These are phyloP conservation scores for Tubiluchus corallicola DNA, from an alignment of 2,888 invertebrate genomes.

Conservation along the genomic window DNA sequence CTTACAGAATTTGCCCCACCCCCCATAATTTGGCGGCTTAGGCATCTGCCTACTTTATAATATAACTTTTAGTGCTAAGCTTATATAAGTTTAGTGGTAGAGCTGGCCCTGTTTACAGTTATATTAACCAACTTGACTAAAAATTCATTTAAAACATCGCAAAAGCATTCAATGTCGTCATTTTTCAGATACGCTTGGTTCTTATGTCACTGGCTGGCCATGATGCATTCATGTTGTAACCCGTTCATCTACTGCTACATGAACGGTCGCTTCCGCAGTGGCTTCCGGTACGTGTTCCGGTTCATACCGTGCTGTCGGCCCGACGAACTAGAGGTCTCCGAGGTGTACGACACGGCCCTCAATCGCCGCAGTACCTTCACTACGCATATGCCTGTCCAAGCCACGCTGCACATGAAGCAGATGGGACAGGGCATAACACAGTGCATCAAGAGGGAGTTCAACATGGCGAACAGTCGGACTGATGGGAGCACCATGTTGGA, in stretches of 20 bases:
- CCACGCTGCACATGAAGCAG: background rate
- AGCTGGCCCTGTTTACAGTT: too few species aligned
- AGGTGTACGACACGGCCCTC: background rate
- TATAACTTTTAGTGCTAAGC: too few species aligned
- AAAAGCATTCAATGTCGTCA: too few species aligned
- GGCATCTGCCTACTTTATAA: too few species aligned
- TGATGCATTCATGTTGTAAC: slow-evolving; percentile 1
- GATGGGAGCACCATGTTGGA: too few species aligned
- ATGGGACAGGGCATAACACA: background rate
- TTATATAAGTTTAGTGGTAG: too few species aligned
- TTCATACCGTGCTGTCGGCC: background rate
- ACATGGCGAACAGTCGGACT: too few species aligned
- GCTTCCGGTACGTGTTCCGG: background rate
- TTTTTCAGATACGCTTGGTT: slow-evolving; percentile 3
- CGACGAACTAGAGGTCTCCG: background rate
- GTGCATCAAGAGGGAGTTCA: background rate
- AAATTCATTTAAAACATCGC: too few species aligned
- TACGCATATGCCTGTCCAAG: background rate
- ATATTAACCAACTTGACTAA: too few species aligned
- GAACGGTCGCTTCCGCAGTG: background rate
- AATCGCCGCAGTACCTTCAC: background rate
- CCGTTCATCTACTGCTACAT: slow-evolving; percentile 3
- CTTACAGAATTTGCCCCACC: too few species aligned
- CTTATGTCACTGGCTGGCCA: background rate
- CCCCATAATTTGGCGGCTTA: too few species aligned